A percentile compares a stretch with the other conserved stretches of the same genome.
phyloP scores from a whole-genome alignment of 2,797 vertebrate species.

The Halcyon chelicuti region DNA sequence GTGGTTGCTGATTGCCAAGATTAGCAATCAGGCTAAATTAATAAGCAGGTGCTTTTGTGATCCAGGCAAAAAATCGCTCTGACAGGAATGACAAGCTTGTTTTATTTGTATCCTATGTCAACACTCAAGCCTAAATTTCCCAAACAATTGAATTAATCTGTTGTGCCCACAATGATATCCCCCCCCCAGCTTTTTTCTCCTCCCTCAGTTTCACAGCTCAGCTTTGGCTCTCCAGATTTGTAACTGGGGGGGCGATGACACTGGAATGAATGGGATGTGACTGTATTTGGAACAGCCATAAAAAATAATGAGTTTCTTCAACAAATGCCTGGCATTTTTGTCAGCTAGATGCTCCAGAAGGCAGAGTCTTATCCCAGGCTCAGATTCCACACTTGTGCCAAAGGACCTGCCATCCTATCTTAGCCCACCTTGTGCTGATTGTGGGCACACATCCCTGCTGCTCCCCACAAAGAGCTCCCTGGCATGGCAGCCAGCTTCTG shows the following conservation, averaged over 20 bases:
- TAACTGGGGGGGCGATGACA: background rate
- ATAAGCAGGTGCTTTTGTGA: conserved; percentile 19
- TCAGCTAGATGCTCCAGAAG: background rate
- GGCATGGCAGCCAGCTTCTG: background rate
- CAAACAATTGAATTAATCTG: conserved; percentile 17
- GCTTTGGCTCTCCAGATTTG: background rate
- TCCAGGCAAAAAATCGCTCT: background rate
- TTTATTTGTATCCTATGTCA: background rate
- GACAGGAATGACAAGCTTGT: background rate
- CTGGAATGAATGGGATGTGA: background rate
- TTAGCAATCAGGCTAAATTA: conserved; percentile 14
- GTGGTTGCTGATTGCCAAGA: conserved; percentile 25
- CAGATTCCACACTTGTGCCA: background rate
- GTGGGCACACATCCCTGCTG: background rate
- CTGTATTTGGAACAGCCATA: background rate
- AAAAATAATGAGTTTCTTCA: background rate
- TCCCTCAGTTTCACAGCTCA: background rate
- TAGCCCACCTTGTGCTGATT: background rate
- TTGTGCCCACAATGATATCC: background rate
- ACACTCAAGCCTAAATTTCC: background rate
- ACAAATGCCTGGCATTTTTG: background rate
- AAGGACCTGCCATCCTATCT: background rate
- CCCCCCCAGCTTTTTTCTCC: background rate
- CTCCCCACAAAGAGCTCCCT: background rate
- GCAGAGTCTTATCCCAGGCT: background rate